phyloP scores from a whole-genome alignment of 2,888 invertebrate genomes.

The Drosophila infuscata region DNA sequence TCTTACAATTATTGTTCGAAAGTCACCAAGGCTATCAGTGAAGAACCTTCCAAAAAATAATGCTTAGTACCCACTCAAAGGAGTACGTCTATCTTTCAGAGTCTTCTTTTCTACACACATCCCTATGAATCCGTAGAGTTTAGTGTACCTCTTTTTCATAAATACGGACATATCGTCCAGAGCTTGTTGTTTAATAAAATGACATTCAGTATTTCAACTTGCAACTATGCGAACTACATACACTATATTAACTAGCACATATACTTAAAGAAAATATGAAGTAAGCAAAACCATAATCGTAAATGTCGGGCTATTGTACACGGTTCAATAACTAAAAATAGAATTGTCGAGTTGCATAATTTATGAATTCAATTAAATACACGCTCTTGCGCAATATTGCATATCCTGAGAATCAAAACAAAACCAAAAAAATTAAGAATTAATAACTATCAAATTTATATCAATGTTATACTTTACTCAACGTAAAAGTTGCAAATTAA shows the following conservation, averaged over 20 bases:
- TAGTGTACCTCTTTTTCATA: conserved; percentile 16
- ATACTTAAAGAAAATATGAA: conserved; percentile 12
- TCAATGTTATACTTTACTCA: conserved; percentile 18
- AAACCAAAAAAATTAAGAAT: background rate
- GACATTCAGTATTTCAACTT: conserved; percentile 31
- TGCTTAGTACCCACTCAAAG: conserved; percentile 26
- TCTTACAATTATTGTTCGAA: conserved; percentile 32
- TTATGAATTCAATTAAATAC: conserved; percentile 30
- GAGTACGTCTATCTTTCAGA: conserved; percentile 39
- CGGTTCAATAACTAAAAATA: conserved; percentile 17
- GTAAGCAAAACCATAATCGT: conserved; percentile 5
- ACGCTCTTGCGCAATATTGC: background rate
- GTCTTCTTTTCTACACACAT: conserved; percentile 36
- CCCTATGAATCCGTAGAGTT: conserved; percentile 25
- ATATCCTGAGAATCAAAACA: conserved; percentile 3
- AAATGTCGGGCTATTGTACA: conserved; percentile 71
- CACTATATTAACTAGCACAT: conserved; percentile 15
- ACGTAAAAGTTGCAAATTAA: conserved; percentile 3
- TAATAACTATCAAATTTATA: conserved; percentile 5
- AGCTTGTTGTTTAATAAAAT: conserved; percentile 51
- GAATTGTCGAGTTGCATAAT: conserved; percentile 72
- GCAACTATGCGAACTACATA: conserved; percentile 16
- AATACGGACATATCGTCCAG: conserved; percentile 21
- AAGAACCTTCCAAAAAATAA: conserved; percentile 76
- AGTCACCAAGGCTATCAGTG: conserved; percentile 78